A percentile compares a stretch with the other conserved stretches of the same genome.
Conservation (phyloP, 2,797 vertebrate species). For the Melanotaenia boesemani region DNA sequence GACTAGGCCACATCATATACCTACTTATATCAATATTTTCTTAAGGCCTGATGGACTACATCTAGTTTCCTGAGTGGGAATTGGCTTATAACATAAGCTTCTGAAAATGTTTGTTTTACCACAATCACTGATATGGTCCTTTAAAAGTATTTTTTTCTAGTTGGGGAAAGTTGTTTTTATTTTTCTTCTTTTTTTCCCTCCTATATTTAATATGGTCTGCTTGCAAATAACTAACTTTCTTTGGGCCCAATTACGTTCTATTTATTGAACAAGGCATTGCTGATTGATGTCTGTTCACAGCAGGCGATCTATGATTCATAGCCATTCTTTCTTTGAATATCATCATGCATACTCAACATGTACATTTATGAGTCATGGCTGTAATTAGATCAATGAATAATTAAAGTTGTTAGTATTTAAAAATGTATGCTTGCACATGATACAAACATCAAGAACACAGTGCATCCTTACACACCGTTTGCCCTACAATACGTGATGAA, state of each 20-base stretch:
- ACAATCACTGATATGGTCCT: conserved; percentile 8
- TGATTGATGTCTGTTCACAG: conserved; percentile 66
- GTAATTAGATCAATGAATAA: conserved; percentile 73
- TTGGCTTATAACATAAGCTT: conserved; percentile 6
- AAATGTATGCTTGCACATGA: conserved; percentile 45
- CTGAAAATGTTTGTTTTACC: conserved; percentile 19
- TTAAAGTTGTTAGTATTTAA: conserved; percentile 59
- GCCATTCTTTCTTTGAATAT: conserved; percentile 62
- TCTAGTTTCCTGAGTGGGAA: not conserved
- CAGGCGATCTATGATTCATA: conserved; percentile 66
- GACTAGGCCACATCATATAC: too few relatives aligned
- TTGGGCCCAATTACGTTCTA: conserved; percentile 75
- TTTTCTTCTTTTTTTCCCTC: not conserved
- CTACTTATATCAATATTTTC: too few relatives aligned
- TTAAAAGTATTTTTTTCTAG: conserved; percentile 28
- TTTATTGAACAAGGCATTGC: conserved; percentile 67
- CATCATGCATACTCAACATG: conserved; percentile 37
- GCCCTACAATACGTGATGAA: conserved; percentile 21
- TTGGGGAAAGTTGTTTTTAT: conserved; percentile 8
- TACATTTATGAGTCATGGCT: conserved; percentile 65
- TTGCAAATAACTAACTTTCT: conserved; percentile 69
- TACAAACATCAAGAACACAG: conserved; percentile 24
- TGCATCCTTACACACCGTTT: conserved; percentile 11
- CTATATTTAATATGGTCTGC: conserved; percentile 44
- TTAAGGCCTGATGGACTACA: not conserved